Conservation (phyloP, 53 echinoderm and acorn worm genomes). For the Crossaster papposus region DNA sequence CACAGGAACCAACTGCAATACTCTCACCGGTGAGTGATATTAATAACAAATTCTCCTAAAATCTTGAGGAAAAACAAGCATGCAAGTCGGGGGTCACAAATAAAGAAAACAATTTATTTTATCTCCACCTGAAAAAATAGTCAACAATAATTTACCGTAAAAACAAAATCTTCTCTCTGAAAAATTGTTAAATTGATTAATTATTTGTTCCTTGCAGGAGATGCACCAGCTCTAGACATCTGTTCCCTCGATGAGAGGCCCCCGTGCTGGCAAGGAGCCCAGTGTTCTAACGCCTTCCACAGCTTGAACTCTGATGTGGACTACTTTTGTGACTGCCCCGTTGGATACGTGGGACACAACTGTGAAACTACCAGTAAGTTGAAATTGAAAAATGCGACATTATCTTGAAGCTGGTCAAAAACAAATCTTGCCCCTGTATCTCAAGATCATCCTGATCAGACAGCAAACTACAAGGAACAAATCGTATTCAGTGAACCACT, state of each 20-base stretch:
- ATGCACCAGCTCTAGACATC: constrained; percentile 63
- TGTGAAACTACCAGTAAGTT: constrained; percentile 87
- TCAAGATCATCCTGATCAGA: no score
- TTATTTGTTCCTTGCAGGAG: constrained; percentile 48
- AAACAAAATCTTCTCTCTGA: no score
- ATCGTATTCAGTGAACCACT: no score
- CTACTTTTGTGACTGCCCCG: constrained; percentile 84
- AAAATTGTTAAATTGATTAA: no score
- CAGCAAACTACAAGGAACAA: no score
- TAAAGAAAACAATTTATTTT: no score
- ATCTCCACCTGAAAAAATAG: no score
- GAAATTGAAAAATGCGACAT: no score
- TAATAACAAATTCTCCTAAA: neutral
- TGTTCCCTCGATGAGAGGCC: constrained; percentile 58
- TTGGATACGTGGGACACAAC: constrained; percentile 84
- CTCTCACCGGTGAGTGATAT: constrained; percentile 57
- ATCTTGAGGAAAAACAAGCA: neutral
- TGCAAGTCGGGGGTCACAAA: no score
- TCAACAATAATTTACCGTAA: no score
- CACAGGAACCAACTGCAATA: constrained; percentile 81
- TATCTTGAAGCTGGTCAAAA: no score
- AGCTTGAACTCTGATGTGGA: constrained; percentile 74
- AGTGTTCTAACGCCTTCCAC: constrained; percentile 77
- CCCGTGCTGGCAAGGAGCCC: constrained; percentile 78
- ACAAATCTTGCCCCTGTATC: no score